Evolutionary conservation across 2,888 invertebrate species (phyloP), one percentile per base, ranked within the genome.

Genomic region (Capitulum mitella): DNA sequence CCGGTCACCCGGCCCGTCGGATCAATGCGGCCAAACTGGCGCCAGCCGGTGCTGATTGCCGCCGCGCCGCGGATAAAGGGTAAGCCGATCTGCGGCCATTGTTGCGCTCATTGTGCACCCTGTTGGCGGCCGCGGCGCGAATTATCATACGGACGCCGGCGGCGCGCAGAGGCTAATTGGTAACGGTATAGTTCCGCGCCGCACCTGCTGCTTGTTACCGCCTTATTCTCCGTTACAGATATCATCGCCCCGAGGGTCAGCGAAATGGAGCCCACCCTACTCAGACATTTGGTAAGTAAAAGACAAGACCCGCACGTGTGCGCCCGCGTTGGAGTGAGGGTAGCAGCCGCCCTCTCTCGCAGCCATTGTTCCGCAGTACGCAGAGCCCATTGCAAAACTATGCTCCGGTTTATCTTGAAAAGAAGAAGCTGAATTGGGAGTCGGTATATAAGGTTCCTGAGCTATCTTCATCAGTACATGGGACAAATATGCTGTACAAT

Each of bases 11-110:
- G 32, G 5, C 61, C 32, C 61, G n/a, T 3, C 1, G 32, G 32
- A 61, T 61, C 61, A 61, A 61, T 37, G 54, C n/a, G 70, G 37
- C 29, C 3, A 70, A 6, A 3, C 37, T 1, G 70, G 22, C 70
- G 70, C 37, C n/a, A 70, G 19, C 70, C 6, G 37, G 70, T 37
- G 22, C 37, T 70, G 70, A 70, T 70, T 70, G 16, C 26, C 22
- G 8, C 70, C 70, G 22, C 22, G 70, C 16, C 37, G 37, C 70
- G 22, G 70, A 70, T 70, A 70, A 70, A 37, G 70, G 70, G 70
- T 70, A 70, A 70, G 32, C 70, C 37, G 37, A 37, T 3, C 37
- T 8, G 37, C 29, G 70, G 6, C 37, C 37, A 70, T 32, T 32
- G 37, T 22, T 22, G 19, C 22, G 37, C 8, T n/a, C 70, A 70